A percentile compares a stretch with the other conserved stretches of the same genome.
Conservation (phyloP, 2,797 vertebrate genomes). For the Echeneis naucrates region DNA sequence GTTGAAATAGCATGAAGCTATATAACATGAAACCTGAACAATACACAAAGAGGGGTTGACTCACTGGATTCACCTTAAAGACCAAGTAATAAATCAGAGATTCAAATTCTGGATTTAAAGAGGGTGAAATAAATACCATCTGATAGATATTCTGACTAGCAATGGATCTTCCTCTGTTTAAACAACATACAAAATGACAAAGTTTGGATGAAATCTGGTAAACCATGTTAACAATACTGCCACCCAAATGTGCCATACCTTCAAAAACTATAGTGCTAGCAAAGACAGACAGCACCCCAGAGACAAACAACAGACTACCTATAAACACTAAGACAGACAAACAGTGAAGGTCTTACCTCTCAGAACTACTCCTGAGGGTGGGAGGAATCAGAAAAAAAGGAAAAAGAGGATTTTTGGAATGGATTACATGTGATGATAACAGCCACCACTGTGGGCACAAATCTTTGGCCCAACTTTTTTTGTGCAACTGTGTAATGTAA, state of each 20-base stretch:
- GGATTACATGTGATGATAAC: conserved; percentile 13
- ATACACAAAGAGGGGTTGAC: background rate
- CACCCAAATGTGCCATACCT: conserved; percentile 12
- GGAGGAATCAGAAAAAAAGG: conserved; percentile 47
- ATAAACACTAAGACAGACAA: conserved; percentile 34
- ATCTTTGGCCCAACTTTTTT: background rate
- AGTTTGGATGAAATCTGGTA: background rate
- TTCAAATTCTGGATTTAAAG: background rate
- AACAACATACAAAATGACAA: background rate
- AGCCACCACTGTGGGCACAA: background rate
- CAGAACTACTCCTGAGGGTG: conserved; percentile 74
- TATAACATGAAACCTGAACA: background rate
- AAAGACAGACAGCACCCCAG: conserved; percentile 24
- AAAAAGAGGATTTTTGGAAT: conserved; percentile 45
- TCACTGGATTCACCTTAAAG: background rate
- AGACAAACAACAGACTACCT: conserved; percentile 23
- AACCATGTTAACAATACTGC: background rate
- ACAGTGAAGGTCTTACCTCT: conserved; percentile 77
- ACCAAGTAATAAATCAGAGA: background rate
- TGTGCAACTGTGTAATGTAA: background rate
- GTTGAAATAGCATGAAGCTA: conserved; percentile 17
- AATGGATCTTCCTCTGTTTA: background rate
- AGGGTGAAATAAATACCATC: background rate
- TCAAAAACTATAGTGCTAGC: conserved; percentile 18
- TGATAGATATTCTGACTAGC: background rate